Evolutionary conservation across 2,888 invertebrate species (phyloP).

Genomic region (Orgyia antiqua): DNA sequence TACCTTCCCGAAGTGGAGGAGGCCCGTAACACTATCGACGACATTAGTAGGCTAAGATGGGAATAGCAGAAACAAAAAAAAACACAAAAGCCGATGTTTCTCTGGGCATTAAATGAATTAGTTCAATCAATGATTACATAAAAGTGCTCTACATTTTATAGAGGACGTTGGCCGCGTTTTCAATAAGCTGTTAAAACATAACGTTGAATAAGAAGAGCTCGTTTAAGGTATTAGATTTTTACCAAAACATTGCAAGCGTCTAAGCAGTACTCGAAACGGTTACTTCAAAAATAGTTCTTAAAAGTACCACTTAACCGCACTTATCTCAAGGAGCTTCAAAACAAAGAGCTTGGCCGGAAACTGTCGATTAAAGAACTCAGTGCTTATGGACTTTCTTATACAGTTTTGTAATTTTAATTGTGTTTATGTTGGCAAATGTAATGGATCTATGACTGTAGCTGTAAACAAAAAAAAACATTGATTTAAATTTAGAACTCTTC

Average conservation of each 20-base stretch:
- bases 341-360: slow-evolving; percentile 45
- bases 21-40: no score
- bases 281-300: slow-evolving; percentile 34
- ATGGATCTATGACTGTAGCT: slow-evolving; percentile 6
- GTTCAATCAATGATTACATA: no score
- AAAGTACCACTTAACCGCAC: slow-evolving; percentile 29
- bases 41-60: no score
- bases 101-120: no score
- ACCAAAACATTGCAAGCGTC: slow-evolving; percentile 6
- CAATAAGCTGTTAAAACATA: no score
- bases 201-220: no score
- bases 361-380: slow-evolving; percentile 23
- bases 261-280: slow-evolving; percentile 4
- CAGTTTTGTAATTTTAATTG: slow-evolving; percentile 26
- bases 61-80: no score
- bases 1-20: no score
- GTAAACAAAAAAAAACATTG: background rate
- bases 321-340: slow-evolving; percentile 35
- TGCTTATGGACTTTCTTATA: slow-evolving; percentile 22
- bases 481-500: background rate
- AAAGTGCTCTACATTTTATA: no score
- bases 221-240: no score
- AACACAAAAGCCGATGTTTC: no score
- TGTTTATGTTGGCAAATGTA: slow-evolving; percentile 23
- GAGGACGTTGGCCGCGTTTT: no score